Evolutionary conservation across 2,888 invertebrate species (phyloP).

Genomic region (Cryptus viduatorius): DNA sequence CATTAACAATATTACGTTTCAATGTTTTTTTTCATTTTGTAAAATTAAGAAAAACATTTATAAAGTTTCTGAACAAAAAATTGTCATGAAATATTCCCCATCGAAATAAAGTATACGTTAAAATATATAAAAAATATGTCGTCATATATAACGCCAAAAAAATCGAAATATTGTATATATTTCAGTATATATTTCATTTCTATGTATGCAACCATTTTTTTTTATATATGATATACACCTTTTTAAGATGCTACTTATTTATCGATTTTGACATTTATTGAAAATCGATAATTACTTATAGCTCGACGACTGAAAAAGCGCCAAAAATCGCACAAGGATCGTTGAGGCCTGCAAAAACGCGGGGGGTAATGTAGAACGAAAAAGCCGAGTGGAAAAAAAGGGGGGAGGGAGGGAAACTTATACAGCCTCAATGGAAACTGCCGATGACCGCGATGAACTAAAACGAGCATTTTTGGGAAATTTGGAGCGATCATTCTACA

Average conservation of each 20-base stretch:
- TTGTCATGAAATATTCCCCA: too few relatives aligned
- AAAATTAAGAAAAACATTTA: too few relatives aligned
- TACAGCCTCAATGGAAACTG: neutral
- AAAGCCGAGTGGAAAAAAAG: constrained; percentile 10
- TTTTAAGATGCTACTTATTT: neutral
- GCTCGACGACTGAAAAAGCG: neutral
- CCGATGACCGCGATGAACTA: constrained; percentile 27
- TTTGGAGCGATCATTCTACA: constrained; percentile 52
- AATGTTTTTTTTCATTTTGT: too few relatives aligned
- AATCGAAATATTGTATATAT: too few relatives aligned
- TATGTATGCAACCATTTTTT: too few relatives aligned
- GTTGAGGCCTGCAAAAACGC: constrained; percentile 35
- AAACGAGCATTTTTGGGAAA: constrained; percentile 54
- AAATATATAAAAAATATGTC: too few relatives aligned
- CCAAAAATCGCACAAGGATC: neutral
- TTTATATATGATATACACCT: too few relatives aligned
- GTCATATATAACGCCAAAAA: too few relatives aligned
- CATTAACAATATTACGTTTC: too few relatives aligned
- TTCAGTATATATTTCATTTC: too few relatives aligned
- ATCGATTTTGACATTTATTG: neutral
- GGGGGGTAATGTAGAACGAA: constrained; percentile 40
- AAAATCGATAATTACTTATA: neutral
- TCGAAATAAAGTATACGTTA: too few relatives aligned
- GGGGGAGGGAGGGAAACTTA: neutral
- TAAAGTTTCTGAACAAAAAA: too few relatives aligned